Conservation (phyloP, 2,797 vertebrate species). For the Coregonus suidteri region DNA sequence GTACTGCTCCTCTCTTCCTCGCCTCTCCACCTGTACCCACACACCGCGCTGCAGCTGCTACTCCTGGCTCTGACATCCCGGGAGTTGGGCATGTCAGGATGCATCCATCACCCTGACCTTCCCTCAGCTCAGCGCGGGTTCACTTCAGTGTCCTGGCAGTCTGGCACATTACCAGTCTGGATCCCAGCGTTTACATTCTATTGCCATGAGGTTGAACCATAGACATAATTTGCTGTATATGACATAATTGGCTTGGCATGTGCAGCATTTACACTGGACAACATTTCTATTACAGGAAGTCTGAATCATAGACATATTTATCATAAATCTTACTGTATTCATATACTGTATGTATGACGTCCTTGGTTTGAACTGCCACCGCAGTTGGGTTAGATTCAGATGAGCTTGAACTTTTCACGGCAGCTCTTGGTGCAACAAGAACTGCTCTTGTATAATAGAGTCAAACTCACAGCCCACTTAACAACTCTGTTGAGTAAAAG, state of each 20-base stretch:
- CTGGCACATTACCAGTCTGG: slow-evolving; percentile 30
- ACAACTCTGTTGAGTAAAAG: neutral
- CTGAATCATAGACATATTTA: neutral
- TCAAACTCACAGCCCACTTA: neutral
- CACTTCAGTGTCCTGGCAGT: slow-evolving; percentile 45
- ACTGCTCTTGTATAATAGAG: neutral
- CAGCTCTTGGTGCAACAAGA: neutral
- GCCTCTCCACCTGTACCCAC: neutral
- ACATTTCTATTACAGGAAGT: neutral
- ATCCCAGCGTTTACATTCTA: slow-evolving; percentile 39
- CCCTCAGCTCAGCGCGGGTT: slow-evolving; percentile 54
- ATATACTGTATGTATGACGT: neutral
- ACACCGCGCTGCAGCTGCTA: slow-evolving; percentile 51
- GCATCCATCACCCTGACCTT: slow-evolving; percentile 80
- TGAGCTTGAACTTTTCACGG: neutral
- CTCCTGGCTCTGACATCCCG: slow-evolving; percentile 66
- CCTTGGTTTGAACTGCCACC: neutral
- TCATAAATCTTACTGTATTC: neutral
- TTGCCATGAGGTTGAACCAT: neutral
- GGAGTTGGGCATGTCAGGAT: slow-evolving; percentile 76
- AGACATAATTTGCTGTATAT: neutral
- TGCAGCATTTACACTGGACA: neutral
- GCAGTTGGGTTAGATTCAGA: neutral
- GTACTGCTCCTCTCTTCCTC: neutral
- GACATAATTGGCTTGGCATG: neutral